These are phyloP conservation scores for Ectemnius cavifrons DNA, from an alignment of 2,888 invertebrate genomes.

Conservation along the genomic window DNA sequence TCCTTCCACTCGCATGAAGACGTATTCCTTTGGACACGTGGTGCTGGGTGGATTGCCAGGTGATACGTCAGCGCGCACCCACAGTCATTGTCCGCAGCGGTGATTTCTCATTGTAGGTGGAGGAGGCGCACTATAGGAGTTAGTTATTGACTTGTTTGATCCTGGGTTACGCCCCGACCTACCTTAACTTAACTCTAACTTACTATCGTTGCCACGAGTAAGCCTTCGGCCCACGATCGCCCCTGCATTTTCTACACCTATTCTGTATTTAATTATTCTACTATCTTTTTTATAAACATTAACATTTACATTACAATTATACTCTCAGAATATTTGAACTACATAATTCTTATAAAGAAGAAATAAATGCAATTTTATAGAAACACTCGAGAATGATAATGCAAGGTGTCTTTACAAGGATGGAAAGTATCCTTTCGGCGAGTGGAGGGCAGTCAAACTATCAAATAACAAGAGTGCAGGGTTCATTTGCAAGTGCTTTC, in stretches of 20 bases:
- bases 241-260: slow-evolving; percentile 18
- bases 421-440: too few relatives aligned
- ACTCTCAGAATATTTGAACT: too few relatives aligned
- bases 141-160: slow-evolving; percentile 74
- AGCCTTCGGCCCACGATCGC: slow-evolving; percentile 53
- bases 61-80: slow-evolving; percentile 65
- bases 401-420: too few relatives aligned
- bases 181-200: slow-evolving; percentile 70
- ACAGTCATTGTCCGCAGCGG: slow-evolving; percentile 64
- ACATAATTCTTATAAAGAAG: too few relatives aligned
- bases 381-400: too few relatives aligned
- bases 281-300: too few relatives aligned
- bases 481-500: too few relatives aligned
- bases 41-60: neutral
- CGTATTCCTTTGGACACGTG: slow-evolving; percentile 34
- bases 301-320: too few relatives aligned
- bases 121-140: slow-evolving; percentile 59
- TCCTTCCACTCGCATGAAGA: slow-evolving; percentile 65
- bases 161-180: slow-evolving; percentile 74
- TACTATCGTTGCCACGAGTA: slow-evolving; percentile 64
- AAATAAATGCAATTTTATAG: too few relatives aligned
- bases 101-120: slow-evolving; percentile 72
- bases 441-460: too few relatives aligned
- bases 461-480: too few relatives aligned
- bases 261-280: too few relatives aligned